Evolutionary conservation across 1,140 invertebrate species (phyloP), one percentile per base, ranked within the genome.

Genomic region (Andricus grossulariae): DNA sequence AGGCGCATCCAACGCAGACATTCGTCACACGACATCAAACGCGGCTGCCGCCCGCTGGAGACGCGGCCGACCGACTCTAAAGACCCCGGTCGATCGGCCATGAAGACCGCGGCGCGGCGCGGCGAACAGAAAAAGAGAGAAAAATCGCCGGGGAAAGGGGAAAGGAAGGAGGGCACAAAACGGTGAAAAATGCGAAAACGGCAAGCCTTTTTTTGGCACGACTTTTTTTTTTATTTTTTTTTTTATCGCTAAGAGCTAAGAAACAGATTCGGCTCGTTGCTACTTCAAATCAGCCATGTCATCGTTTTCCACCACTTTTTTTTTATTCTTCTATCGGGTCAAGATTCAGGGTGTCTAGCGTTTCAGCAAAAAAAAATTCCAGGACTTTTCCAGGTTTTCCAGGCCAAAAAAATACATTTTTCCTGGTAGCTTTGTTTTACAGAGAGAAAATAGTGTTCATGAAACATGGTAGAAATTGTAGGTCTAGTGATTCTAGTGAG

Each of bases 11-110:
- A 90, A 90, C 88, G 84, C 85, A 88, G 87, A 90, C 88, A 90
- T 90, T 90, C 89, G 88, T 90, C 88, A 89, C 89, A 90, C 87
- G 86, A 89, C 89, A 89, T 90, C 89, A 90, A 90, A 90, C 87
- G 88, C 86, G 83, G 84, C 80, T 87, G 89, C 87, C 89, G 88
- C 86, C 88, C 82, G 86, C 86, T 85, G 85, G 82, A 87, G 85
- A 87, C 85, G 84, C 85, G 87, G 86, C 85, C 87, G 85, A 84
- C 86, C 86, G 86, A 88, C 86, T 89, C 87, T 89, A 88, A 89
- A 89, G 88, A 89, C 87, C 85, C 83, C 85, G 82, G 81, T 88
- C 85, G 87, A 89, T 89, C 86, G 87, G 85, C 87, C 85, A 89
- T 88, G 86, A 88, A 89, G 86, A 89, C 80, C 81, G 81, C 81